phyloP scores from a whole-genome alignment of 2,797 vertebrate genomes.

The Acrossocheilus fasciatus region DNA sequence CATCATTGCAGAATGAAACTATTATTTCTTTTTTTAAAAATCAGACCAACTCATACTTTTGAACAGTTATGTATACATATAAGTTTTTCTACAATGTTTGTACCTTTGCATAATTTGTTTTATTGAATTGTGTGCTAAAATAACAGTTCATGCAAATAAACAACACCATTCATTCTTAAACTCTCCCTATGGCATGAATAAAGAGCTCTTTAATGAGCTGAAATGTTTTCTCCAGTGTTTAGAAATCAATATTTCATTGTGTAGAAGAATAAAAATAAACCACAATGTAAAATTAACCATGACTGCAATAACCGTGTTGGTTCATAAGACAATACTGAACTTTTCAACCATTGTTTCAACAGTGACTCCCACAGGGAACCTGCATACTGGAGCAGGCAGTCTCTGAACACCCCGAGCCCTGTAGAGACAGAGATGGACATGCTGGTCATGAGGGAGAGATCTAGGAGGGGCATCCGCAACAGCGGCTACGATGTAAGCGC shows the following conservation, averaged over 20 bases:
- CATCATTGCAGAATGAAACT: neutral
- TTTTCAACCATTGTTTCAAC: constrained; percentile 30
- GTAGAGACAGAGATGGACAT: constrained; percentile 98
- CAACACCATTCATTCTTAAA: neutral
- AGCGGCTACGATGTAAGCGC: constrained; percentile 95
- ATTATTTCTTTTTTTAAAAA: neutral
- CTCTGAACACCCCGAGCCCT: constrained; percentile 94
- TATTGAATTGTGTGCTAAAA: neutral
- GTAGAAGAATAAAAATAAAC: constrained; percentile 3
- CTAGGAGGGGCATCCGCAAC: constrained; percentile 92
- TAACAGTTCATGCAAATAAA: constrained; percentile 17
- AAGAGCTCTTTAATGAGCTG: constrained; percentile 1
- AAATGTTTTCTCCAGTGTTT: neutral
- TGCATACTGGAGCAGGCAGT: constrained; percentile 94
- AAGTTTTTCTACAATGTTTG: neutral
- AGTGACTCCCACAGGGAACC: constrained; percentile 93
- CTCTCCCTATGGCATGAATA: constrained; percentile 20
- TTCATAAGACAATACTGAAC: neutral
- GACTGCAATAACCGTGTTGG: constrained; percentile 4
- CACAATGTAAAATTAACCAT: neutral
- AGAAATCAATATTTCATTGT: neutral
- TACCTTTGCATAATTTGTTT: neutral
- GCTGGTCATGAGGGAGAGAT: constrained; percentile 91
- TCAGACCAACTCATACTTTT: neutral
- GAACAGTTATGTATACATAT: neutral